Conservation (phyloP, 1,140 invertebrate species). For the Lasioglossum albipes region DNA sequence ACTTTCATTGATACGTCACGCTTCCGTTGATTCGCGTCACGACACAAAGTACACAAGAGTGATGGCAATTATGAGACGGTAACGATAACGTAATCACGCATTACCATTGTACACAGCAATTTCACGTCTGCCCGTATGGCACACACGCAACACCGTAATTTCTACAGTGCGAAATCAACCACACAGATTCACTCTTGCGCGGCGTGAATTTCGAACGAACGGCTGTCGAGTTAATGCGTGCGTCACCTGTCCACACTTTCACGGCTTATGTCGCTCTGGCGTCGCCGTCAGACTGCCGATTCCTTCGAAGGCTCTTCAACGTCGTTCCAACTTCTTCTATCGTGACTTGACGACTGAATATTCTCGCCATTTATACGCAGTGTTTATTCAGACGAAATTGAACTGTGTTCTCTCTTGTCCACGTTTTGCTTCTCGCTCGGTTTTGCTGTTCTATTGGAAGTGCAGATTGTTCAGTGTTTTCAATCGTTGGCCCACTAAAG, state of each 20-base stretch:
- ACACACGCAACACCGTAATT: conserved; percentile 35
- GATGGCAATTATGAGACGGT: conserved; percentile 30
- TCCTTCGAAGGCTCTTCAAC: neutral
- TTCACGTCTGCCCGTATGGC: conserved; percentile 19
- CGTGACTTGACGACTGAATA: no score
- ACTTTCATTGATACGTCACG: conserved; percentile 15
- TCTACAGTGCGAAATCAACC: conserved; percentile 31
- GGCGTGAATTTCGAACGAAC: conserved; percentile 40
- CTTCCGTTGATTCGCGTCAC: conserved; percentile 39
- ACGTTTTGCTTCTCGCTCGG: no score
- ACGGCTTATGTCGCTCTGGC: conserved; percentile 15
- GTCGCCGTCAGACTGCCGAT: neutral
- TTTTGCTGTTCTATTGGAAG: no score
- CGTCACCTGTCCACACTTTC: conserved; percentile 33
- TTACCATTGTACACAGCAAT: conserved; percentile 33
- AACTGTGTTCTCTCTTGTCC: no score
- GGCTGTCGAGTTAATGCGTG: conserved; percentile 37
- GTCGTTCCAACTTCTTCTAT: no score
- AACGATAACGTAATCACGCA: conserved; percentile 40
- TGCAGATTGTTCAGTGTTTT: no score
- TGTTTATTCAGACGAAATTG: no score
- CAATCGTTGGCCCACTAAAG: no score
- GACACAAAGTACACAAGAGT: neutral
- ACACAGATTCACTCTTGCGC: conserved; percentile 30
- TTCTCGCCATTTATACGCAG: no score